A percentile compares a stretch with the other conserved stretches of the same genome.
Evolutionary conservation across 1,140 invertebrate genomes (phyloP).

Genomic region (Pogonus chalceus): DNA sequence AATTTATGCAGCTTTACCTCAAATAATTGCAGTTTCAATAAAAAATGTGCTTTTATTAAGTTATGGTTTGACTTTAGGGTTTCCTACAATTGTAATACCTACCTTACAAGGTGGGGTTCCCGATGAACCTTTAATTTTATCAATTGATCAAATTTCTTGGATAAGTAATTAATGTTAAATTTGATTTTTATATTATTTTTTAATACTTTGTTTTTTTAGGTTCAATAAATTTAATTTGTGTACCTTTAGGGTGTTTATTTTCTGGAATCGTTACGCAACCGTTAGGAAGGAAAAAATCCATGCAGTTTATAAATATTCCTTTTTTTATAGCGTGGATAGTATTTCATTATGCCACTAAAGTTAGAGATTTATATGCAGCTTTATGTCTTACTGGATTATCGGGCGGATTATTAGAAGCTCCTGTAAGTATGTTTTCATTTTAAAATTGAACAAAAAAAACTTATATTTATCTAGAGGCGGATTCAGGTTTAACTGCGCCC

Average conservation of each 20-base stretch:
- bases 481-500: no score
- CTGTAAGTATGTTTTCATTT: conserved; percentile 42
- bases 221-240: conserved; percentile 65
- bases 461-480: neutral
- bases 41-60: conserved; percentile 53
- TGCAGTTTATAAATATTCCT: conserved; percentile 63
- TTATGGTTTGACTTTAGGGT: conserved; percentile 66
- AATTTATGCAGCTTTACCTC: conserved; percentile 33
- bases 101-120: conserved; percentile 43
- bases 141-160: conserved; percentile 60
- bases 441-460: neutral
- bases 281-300: conserved; percentile 55
- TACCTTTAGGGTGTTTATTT: conserved; percentile 61
- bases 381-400: conserved; percentile 57
- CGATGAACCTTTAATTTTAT: conserved; percentile 43
- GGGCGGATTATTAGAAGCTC: conserved; percentile 66
- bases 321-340: conserved; percentile 62
- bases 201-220: conserved; percentile 39
- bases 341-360: conserved; percentile 49
- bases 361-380: conserved; percentile 52
- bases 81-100: conserved; percentile 66
- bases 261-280: conserved; percentile 59
- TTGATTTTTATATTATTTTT: neutral
- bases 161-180: conserved; percentile 49
- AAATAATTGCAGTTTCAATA: conserved; percentile 50